Conservation (phyloP, 2,888 invertebrate genomes). For the Rhaphigaster nebulosa region DNA sequence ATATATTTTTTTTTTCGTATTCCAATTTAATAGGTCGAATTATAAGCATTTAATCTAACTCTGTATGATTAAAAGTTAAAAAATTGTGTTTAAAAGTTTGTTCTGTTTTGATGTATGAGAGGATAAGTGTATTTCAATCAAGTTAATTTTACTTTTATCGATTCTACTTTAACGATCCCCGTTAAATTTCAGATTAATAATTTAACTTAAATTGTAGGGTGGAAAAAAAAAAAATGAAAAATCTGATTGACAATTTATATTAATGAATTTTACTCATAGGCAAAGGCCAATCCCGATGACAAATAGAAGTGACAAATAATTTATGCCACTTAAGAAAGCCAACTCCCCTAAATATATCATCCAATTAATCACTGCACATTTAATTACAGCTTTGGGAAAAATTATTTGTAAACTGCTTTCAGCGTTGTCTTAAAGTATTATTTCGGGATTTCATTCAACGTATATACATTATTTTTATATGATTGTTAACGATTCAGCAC, state of each 20-base stretch:
- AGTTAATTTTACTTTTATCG: background rate
- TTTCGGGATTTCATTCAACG: background rate
- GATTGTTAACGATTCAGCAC: background rate
- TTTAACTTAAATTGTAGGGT: background rate
- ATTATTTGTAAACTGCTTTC: background rate
- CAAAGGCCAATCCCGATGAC: background rate
- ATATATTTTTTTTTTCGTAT: too few relatives aligned
- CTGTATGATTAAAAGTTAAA: too few relatives aligned
- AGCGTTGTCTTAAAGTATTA: background rate
- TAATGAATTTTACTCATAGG: background rate
- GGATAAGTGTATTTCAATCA: background rate
- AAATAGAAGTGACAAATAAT: too few relatives aligned
- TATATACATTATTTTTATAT: background rate
- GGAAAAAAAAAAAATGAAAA: background rate
- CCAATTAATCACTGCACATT: too few relatives aligned
- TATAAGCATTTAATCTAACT: too few relatives aligned
- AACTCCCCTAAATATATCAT: too few relatives aligned
- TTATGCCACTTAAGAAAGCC: too few relatives aligned
- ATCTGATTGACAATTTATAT: conserved; percentile 3
- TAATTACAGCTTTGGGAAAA: too few relatives aligned
- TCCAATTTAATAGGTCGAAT: too few relatives aligned
- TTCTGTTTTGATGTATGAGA: too few relatives aligned
- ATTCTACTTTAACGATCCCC: background rate
- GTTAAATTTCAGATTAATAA: background rate
- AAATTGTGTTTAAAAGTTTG: too few relatives aligned